Conservation (phyloP, 2,113 vertebrate genomes). For the Phocoena phocoena region DNA sequence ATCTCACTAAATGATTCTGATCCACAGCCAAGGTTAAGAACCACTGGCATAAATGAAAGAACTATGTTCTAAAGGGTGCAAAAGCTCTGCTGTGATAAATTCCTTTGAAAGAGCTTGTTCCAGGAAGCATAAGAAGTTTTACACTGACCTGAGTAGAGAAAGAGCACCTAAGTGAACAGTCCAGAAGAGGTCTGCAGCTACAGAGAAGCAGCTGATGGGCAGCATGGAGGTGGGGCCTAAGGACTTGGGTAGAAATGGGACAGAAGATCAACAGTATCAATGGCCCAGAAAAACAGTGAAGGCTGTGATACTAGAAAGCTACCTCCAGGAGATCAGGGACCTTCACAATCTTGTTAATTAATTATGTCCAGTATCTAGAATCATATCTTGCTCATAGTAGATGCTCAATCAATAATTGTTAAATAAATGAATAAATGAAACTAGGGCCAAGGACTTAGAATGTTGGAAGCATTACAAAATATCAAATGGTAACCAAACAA, state of each 20-base stretch:
- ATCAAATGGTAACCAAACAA: not conserved
- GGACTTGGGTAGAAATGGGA: not conserved
- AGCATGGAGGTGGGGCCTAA: not conserved
- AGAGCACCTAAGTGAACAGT: not conserved
- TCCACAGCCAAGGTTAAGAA: not conserved
- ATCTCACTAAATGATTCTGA: not conserved
- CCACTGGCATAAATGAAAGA: not conserved
- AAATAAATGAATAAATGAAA: not conserved
- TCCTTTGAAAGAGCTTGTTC: not conserved
- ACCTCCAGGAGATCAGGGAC: not conserved
- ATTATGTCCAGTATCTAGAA: not conserved
- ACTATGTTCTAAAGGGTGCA: not conserved
- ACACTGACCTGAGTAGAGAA: not conserved
- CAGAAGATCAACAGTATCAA: not conserved
- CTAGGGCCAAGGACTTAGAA: not conserved
- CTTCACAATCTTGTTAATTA: not conserved
- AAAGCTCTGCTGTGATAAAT: not conserved
- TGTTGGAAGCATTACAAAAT: not conserved
- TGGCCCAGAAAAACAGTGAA: not conserved
- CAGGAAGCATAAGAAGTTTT: not conserved
- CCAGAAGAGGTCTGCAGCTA: not conserved
- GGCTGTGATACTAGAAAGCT: not conserved
- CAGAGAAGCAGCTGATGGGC: no score
- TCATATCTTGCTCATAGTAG: not conserved
- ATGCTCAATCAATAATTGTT: not conserved